Evolutionary conservation across 2,888 invertebrate genomes (phyloP), one percentile per base, ranked within the genome.

Genomic region (Hydriomena furcata): DNA sequence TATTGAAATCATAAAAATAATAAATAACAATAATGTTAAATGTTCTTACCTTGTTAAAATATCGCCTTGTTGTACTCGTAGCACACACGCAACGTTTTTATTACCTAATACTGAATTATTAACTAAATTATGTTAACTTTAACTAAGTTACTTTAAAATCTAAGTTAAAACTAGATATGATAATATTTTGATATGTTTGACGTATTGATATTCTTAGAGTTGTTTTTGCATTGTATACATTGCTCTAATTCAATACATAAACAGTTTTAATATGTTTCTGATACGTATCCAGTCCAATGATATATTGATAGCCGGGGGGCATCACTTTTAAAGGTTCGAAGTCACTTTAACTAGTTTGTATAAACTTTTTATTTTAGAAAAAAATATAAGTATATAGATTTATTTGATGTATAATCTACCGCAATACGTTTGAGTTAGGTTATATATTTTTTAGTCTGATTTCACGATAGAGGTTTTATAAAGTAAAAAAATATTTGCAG

Each of bases 201-300:
- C 45, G 84, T 83, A 86, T 82, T 83, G 89, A 89, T 89, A 89
- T 89, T 89, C 89, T 70, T 82, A 88, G 90, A 87, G 82, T 82
- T 79, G 84, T 86, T 87, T 82, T 76, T 84, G 81, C 76, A 79
- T 84, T 75, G 60, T 47, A 79, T 84, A 84, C 83, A 83, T 77
- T 68, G 82, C 84, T 84, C 82, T 79, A 82, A 84, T 69, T 78
- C 82, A 84, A 84, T 83, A 84, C 82, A 67, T 72, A 68, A 71
- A 68, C 70, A 55, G 46, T 50, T 60, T 46, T 58, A 60, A 76
- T 75, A 77, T 76, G 71, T 66, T 44, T 46, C 55, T 47, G 68
- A 68, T 65, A 66, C 70, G 67, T 66, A 49, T 62, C 30, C 52
- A 54, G 46, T 58, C 7, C 28, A 57, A 57, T 56, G 44, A 49